Base-by-base conservation (phyloP, 2,888 invertebrate genomes). In the Acheta domesticus region DNA sequence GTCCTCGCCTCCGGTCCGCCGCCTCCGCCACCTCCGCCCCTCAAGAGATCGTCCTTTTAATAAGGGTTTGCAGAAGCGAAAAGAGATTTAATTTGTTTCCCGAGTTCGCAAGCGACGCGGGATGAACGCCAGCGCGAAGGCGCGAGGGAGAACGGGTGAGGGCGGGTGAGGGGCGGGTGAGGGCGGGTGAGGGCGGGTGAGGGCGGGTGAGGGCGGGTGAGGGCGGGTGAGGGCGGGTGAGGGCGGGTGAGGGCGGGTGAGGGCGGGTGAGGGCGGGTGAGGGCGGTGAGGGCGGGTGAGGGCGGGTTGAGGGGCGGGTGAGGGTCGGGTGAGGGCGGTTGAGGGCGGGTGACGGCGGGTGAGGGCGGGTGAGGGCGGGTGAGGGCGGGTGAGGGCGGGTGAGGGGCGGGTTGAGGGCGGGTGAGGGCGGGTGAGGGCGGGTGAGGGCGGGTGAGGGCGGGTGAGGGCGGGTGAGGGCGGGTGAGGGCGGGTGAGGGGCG, bases 21-120 rank as follows among this genome's bases (percentile, higher is more conserved):
- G 62, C 62, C 62, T 62, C 62, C 62, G n/a, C 62, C 36, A 36
- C 16, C 62, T 12, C n/a, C 14, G n/a, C 14, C n/a, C 62, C 62
- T n/a, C n/a, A 62, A 14, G 62, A 62, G 62, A n/a, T 62, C 62
- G 62, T n/a, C 62, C 16, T 62, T 62, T 62, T 62, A 62, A 62
- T 62, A 62, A 62, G 62, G 14, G n/a, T 19, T 62, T 62, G n/a
- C 62, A 62, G n/a, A 62, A 62, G 62, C 14, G 62, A n/a, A 62
- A n/a, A 62, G 14, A 19, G 62, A 62, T 62, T 62, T 62, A 62
- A 62, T 62, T 62, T 62, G 62, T 62, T 62, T 62, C 62, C n/a
- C 8, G 36, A 36, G 36, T 36, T 36, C 36, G 5, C 62, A 5
- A n/a, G 62, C 62, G 62, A 62, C 62, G 62, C 16, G 12, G 62